phyloP scores from a whole-genome alignment of 2,797 vertebrate species.

The Tinamus major region DNA sequence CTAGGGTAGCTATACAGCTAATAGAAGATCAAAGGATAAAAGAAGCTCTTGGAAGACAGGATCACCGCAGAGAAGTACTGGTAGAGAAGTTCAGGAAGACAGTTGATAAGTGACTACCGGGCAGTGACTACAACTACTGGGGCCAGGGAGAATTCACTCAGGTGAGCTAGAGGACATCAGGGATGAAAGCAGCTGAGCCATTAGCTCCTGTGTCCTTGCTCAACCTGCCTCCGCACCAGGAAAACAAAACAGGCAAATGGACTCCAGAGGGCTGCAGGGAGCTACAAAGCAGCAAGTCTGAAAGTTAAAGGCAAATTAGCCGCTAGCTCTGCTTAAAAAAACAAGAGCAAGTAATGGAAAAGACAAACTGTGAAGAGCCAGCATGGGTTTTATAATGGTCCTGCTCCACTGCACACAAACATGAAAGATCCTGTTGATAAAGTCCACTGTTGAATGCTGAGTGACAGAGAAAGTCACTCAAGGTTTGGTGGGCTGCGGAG shows the following conservation, averaged over 20 bases:
- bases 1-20: neutral
- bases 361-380: neutral
- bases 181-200: neutral
- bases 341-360: neutral
- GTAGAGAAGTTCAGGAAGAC: neutral
- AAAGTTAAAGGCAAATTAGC: neutral
- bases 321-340: neutral
- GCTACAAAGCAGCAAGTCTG: fast-evolving
- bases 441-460: neutral
- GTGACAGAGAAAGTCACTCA: no score
- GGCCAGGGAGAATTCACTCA: neutral
- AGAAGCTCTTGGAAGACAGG: neutral
- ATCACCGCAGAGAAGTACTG: neutral
- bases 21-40: neutral
- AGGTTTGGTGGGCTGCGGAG: neutral
- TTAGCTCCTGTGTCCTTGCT: neutral
- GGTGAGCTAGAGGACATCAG: neutral
- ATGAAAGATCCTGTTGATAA: neutral
- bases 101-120: neutral
- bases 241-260: neutral
- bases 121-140: neutral
- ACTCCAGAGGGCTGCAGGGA: neutral
- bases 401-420: neutral
- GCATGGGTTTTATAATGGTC: neutral
- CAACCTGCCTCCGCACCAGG: neutral